Percentiles rank a stretch among this genome's conserved stretches.
phyloP scores from a whole-genome alignment of 2,113 vertebrate species.

The Oreochromis spilurus region DNA sequence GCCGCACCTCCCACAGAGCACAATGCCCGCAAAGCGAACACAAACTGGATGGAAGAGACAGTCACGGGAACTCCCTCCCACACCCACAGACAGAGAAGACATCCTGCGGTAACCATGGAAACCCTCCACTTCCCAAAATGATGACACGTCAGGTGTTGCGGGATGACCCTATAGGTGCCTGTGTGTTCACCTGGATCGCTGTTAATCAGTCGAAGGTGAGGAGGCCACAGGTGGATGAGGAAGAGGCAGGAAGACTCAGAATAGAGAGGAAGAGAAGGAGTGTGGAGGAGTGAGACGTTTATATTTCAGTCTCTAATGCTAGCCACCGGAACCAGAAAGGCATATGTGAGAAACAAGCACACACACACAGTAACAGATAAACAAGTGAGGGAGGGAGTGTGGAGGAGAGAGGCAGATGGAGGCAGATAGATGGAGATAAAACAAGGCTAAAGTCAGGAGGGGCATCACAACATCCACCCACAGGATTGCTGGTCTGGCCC shows the following conservation, averaged over 20 bases:
- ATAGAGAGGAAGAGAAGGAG: conserved; percentile 25
- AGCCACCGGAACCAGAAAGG: conserved; percentile 37
- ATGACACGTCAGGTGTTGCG: conserved; percentile 58
- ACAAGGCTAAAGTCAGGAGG: not conserved
- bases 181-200: not conserved
- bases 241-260: conserved; percentile 28
- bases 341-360: conserved; percentile 47
- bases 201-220: not conserved
- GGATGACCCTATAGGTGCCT: conserved; percentile 35
- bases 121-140: conserved; percentile 37
- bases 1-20: not conserved
- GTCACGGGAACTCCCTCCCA: conserved; percentile 41
- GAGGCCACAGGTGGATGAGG: conserved; percentile 22
- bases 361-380: not conserved
- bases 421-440: conserved; percentile 33
- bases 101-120: conserved; percentile 65
- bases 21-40: not conserved
- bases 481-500: conserved; percentile 19
- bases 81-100: conserved; percentile 17
- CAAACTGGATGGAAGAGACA: conserved; percentile 8
- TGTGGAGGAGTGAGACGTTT: conserved; percentile 5
- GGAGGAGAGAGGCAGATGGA: conserved; percentile 14
- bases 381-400: not conserved
- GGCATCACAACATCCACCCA: conserved; percentile 1
- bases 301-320: not conserved